These are phyloP conservation scores for Toxostoma redivivum DNA, from an alignment of 2,113 vertebrate genomes.

Conservation along the genomic window DNA sequence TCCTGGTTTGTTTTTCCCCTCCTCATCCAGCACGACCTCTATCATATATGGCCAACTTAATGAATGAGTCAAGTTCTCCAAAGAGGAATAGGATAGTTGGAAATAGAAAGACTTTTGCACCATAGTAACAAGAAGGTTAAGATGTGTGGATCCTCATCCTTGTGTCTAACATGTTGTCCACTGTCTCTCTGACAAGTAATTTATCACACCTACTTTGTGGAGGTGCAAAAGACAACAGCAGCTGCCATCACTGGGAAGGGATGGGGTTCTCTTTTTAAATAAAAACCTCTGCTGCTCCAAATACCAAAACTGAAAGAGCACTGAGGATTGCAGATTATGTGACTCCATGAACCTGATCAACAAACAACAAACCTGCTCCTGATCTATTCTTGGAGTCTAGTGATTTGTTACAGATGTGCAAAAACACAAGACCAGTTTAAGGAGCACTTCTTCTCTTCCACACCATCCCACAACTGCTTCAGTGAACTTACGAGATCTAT, in stretches of 20 bases:
- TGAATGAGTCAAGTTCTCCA: neutral
- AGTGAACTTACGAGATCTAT: neutral
- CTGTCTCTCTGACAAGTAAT: neutral
- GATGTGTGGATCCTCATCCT: neutral
- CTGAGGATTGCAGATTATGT: neutral
- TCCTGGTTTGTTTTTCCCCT: neutral
- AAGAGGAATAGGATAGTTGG: neutral
- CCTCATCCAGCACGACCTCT: neutral
- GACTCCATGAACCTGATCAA: neutral
- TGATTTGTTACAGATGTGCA: neutral
- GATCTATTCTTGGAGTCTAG: neutral
- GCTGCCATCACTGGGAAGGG: neutral
- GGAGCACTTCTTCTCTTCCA: neutral
- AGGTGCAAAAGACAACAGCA: neutral
- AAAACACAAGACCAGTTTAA: neutral
- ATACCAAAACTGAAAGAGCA: neutral
- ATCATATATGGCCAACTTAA: neutral
- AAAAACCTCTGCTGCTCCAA: neutral
- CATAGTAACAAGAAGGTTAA: neutral
- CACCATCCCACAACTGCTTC: neutral
- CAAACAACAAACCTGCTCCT: neutral
- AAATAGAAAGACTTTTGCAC: neutral
- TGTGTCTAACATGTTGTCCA: neutral
- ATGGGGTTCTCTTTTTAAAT: neutral
- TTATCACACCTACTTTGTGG: neutral